Conservation (phyloP, 2,113 vertebrate genomes). For the Cyanocitta stelleri region DNA sequence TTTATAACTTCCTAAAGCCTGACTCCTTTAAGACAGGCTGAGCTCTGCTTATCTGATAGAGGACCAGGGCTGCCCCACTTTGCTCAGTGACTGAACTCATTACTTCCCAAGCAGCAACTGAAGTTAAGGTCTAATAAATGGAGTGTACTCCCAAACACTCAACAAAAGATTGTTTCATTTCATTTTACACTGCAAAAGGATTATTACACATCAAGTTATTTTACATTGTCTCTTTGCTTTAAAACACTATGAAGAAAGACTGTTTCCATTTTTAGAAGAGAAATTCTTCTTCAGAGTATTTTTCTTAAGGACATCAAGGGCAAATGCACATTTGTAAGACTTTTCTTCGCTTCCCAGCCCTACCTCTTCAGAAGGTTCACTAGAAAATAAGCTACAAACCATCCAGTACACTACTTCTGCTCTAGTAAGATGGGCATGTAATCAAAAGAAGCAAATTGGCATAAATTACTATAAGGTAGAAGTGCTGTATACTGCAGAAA, state of each 20-base stretch:
- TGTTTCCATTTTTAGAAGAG: background rate
- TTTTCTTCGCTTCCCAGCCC: background rate
- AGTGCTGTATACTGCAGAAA: constrained; percentile 56
- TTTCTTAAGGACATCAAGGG: background rate
- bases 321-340: background rate
- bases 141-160: background rate
- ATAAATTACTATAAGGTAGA: constrained; percentile 43
- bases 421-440: constrained; percentile 53
- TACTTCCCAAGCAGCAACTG: background rate
- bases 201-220: background rate
- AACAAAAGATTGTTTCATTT: background rate
- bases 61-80: background rate
- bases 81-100: background rate
- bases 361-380: background rate
- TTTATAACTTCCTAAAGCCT: background rate
- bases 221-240: background rate
- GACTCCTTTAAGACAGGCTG: background rate
- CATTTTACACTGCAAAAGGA: background rate
- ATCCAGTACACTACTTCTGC: background rate
- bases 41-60: background rate
- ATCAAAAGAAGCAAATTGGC: constrained; percentile 66
- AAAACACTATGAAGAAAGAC: background rate
- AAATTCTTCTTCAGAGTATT: background rate
- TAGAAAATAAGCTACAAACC: constrained; percentile 8
- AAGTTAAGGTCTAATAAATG: background rate